Conservation (phyloP, 2,888 invertebrate genomes). For the Subacronicta megacephala region DNA sequence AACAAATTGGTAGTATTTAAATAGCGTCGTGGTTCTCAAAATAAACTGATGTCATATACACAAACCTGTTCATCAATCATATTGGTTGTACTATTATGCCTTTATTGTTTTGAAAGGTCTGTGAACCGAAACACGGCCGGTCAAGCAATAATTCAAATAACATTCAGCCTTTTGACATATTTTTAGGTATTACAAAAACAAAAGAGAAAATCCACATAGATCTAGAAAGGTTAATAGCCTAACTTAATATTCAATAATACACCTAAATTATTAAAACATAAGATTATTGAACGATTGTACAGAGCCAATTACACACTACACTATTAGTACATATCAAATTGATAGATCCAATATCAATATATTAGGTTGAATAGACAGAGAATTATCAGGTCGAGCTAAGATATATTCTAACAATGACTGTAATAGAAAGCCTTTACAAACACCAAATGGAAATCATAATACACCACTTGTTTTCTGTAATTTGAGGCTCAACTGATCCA, state of each 20-base stretch:
- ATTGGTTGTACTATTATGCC: no score
- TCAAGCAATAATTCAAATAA: not conserved
- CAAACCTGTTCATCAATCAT: no score
- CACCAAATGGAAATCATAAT: conserved; percentile 3
- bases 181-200: conserved; percentile 5
- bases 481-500: conserved; percentile 8
- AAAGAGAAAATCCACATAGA: conserved; percentile 2
- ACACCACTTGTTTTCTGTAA: not conserved
- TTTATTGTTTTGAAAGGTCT: no score
- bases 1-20: no score
- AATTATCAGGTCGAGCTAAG: not conserved
- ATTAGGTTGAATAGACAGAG: not conserved
- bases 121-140: no score
- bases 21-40: no score
- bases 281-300: conserved; percentile 7
- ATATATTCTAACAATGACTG: not conserved
- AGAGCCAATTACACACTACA: not conserved
- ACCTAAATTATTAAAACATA: not conserved
- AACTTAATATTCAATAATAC: not conserved
- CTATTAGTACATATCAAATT: no score
- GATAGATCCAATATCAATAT: no score
- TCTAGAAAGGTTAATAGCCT: not conserved
- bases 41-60: no score
- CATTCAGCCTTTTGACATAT: not conserved
- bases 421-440: conserved; percentile 1